A percentile compares a stretch with the other conserved stretches of the same genome.
Evolutionary conservation across 2,797 vertebrate species (phyloP).

Genomic region (Enteromius unitaeniatus): DNA sequence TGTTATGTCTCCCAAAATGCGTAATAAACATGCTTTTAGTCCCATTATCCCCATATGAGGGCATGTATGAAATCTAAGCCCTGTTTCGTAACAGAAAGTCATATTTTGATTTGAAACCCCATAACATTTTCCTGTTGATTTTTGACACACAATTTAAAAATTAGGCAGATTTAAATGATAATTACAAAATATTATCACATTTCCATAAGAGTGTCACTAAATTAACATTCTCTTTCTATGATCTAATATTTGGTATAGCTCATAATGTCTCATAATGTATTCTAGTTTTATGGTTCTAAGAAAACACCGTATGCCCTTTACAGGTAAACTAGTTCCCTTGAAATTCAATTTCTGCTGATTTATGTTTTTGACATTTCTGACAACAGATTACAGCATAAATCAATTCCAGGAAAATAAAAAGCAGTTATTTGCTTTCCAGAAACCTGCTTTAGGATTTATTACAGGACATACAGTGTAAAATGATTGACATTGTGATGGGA

Average conservation of each 20-base stretch:
- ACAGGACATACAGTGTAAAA: background rate
- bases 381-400: constrained; percentile 1
- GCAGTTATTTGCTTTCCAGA: background rate
- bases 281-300: background rate
- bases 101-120: too few species aligned
- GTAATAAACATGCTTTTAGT: too few species aligned
- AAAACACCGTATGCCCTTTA: background rate
- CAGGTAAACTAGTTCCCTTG: background rate
- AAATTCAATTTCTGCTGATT: background rate
- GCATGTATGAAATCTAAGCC: too few species aligned
- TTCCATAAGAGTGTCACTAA: too few species aligned
- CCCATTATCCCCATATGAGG: too few species aligned
- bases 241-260: background rate
- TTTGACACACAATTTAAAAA: too few species aligned
- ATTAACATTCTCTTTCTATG: too few species aligned
- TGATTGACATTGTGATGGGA: background rate
- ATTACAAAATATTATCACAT: too few species aligned
- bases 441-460: background rate
- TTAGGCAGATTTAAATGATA: too few species aligned
- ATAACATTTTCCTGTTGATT: too few species aligned
- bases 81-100: too few species aligned
- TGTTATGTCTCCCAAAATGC: too few species aligned
- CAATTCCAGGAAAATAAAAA: background rate
- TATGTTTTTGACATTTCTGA: background rate
- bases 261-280: background rate